Conservation (phyloP, 2,888 invertebrate species). For the Chironomus tentans region DNA sequence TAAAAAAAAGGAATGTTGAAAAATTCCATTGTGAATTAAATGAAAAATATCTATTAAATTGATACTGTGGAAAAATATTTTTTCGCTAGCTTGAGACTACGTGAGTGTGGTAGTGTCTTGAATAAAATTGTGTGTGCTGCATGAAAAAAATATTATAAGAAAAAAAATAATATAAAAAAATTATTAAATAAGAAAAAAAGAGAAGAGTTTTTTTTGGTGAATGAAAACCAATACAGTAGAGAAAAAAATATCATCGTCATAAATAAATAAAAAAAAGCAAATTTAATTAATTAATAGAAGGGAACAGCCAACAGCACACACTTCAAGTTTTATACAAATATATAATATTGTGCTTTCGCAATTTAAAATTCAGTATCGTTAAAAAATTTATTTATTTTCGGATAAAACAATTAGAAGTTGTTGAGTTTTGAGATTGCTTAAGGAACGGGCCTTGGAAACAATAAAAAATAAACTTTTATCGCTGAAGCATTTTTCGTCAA, state of each 20-base stretch:
- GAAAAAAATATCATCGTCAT: background rate
- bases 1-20: background rate
- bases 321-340: background rate
- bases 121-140: background rate
- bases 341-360: background rate
- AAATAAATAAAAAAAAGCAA: slow-evolving; percentile 21
- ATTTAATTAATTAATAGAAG: slow-evolving; percentile 22
- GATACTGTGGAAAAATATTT: background rate
- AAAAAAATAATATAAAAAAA: slow-evolving; percentile 12
- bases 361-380: too few species aligned
- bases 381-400: background rate
- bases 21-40: slow-evolving; percentile 5
- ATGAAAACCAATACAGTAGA: too few species aligned
- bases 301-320: background rate
- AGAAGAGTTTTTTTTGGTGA: background rate
- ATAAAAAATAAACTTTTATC: background rate
- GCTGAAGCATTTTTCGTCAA: too few species aligned
- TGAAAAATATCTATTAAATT: slow-evolving; percentile 7
- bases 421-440: background rate
- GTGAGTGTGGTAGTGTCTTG: slow-evolving; percentile 11
- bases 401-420: background rate
- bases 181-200: background rate
- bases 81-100: background rate
- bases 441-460: background rate
- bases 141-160: background rate